Conservation (phyloP, 1,140 invertebrate genomes). For the Zeugodacus cucurbitae region DNA sequence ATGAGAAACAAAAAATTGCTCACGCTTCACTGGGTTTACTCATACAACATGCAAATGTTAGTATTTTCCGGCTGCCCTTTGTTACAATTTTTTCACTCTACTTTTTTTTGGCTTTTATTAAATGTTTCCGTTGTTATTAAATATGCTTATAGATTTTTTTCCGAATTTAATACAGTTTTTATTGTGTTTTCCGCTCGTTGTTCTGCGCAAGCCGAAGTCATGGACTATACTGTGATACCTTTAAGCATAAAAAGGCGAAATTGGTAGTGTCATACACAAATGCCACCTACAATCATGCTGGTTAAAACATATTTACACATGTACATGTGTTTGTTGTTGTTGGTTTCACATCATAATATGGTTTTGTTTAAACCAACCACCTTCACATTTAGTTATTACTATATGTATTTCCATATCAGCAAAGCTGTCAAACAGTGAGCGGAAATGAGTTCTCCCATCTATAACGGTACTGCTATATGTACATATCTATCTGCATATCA, state of each 20-base stretch:
- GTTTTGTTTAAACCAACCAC: neutral
- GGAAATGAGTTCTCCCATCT: conserved; percentile 13
- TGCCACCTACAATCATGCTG: neutral
- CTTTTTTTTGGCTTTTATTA: neutral
- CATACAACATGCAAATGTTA: conserved; percentile 24
- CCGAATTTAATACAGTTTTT: neutral
- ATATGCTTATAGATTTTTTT: neutral
- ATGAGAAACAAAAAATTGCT: neutral
- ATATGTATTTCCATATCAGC: neutral
- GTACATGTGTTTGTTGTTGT: neutral
- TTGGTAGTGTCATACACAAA: neutral
- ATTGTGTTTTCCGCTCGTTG: conserved; percentile 2
- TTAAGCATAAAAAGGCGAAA: neutral
- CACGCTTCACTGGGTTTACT: conserved; percentile 8
- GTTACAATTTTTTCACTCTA: neutral
- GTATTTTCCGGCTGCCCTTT: conserved; percentile 11
- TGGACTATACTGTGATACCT: neutral
- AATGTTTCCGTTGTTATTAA: neutral
- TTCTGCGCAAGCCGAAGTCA: conserved; percentile 28
- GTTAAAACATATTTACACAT: neutral
- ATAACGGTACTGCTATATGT: neutral
- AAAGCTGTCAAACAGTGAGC: neutral
- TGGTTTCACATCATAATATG: neutral
- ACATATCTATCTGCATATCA: neutral
- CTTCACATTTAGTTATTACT: neutral